phyloP scores from a whole-genome alignment of 2,888 invertebrate genomes.

The Dione juno region DNA sequence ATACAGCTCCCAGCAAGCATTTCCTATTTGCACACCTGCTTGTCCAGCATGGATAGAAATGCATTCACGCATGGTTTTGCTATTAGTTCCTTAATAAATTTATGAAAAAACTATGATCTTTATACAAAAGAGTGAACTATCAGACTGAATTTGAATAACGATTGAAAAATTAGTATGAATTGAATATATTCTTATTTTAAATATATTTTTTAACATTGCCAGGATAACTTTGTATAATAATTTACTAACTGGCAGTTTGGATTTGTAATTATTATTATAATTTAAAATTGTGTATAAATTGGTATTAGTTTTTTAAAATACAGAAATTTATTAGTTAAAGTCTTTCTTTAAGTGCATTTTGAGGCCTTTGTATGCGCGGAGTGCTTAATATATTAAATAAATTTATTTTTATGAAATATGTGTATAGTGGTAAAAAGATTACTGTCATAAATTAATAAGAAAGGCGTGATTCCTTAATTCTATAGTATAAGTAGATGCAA shows the following conservation, averaged over 20 bases:
- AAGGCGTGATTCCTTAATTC: too few species aligned
- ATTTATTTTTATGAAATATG: too few species aligned
- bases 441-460: too few species aligned
- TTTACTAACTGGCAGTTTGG: not conserved
- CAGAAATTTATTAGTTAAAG: too few species aligned
- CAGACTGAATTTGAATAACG: slow-evolving; percentile 8
- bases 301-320: too few species aligned
- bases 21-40: slow-evolving; percentile 92
- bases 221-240: not conserved
- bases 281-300: too few species aligned
- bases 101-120: slow-evolving; percentile 14
- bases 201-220: not conserved
- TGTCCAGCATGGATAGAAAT: slow-evolving; percentile 79
- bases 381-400: too few species aligned
- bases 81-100: slow-evolving; percentile 3
- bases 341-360: too few species aligned
- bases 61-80: slow-evolving; percentile 70
- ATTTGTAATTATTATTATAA: not conserved
- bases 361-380: too few species aligned
- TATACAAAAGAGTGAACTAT: slow-evolving; percentile 14
- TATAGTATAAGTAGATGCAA: too few species aligned
- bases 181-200: slow-evolving; percentile 2
- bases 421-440: too few species aligned
- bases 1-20: slow-evolving; percentile 94
- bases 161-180: not conserved